A percentile compares a stretch with the other conserved stretches of the same genome.
These are phyloP conservation scores for Galeruca laticollis DNA, from an alignment of 2,888 invertebrate genomes.

Conservation along the genomic window DNA sequence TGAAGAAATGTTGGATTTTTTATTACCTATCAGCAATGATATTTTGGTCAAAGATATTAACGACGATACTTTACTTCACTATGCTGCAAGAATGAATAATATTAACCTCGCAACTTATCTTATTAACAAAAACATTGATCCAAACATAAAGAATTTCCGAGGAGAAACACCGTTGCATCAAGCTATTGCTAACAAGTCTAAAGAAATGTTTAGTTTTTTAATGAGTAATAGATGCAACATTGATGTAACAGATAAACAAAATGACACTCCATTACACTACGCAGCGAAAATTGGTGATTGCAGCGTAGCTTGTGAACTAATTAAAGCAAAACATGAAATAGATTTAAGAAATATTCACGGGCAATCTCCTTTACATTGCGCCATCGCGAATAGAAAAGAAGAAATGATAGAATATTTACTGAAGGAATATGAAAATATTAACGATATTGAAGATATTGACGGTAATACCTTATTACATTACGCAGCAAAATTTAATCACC, in stretches of 20 bases:
- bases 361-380: conserved; percentile 17
- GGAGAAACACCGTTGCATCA: conserved; percentile 7
- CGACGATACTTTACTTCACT: background rate
- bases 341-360: conserved; percentile 1
- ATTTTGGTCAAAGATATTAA: background rate
- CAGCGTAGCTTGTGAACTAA: conserved; percentile 6
- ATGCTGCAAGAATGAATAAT: background rate
- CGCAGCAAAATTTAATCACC: background rate
- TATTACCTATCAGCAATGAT: background rate
- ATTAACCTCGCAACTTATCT: background rate
- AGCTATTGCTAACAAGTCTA: background rate
- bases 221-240: background rate
- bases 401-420: conserved; percentile 13
- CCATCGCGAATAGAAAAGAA: background rate
- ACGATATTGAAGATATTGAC: background rate
- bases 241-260: background rate
- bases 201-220: background rate
- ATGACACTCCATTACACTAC: conserved; percentile 12
- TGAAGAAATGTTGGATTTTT: conserved; percentile 2
- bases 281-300: background rate
- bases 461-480: conserved; percentile 17
- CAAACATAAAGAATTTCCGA: background rate
- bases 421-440: background rate
- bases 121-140: background rate
- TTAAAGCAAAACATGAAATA: conserved; percentile 9